Conservation (phyloP, 2,888 invertebrate species). For the Trissolcus brochymenae region DNA sequence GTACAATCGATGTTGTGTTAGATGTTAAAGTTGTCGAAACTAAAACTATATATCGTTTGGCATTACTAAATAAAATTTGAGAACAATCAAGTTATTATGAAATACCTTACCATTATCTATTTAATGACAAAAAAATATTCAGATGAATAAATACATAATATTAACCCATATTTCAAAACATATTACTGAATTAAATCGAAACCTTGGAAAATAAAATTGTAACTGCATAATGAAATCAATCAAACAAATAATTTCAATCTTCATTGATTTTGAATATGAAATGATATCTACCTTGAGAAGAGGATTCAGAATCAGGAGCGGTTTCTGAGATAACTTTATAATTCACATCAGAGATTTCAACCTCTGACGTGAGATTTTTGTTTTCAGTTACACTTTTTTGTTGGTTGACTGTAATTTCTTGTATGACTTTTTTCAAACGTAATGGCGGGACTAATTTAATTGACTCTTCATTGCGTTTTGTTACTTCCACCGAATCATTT, state of each 20-base stretch:
- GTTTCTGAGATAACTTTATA: slow-evolving; percentile 64
- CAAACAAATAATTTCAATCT: too few relatives aligned
- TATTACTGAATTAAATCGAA: too few relatives aligned
- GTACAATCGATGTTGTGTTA: slow-evolving; percentile 31
- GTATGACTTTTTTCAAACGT: slow-evolving; percentile 66
- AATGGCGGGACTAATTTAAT: slow-evolving; percentile 69
- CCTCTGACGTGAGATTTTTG: slow-evolving; percentile 34
- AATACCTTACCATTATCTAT: too few relatives aligned
- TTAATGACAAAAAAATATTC: too few relatives aligned
- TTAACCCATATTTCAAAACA: too few relatives aligned
- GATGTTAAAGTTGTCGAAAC: slow-evolving; percentile 43
- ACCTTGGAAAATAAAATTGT: too few relatives aligned
- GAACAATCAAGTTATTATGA: too few relatives aligned
- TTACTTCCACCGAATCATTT: background rate
- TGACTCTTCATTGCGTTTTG: slow-evolving; percentile 12
- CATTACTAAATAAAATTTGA: too few relatives aligned
- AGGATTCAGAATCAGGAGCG: slow-evolving; percentile 55
- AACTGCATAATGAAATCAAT: too few relatives aligned
- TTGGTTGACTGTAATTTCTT: slow-evolving; percentile 44
- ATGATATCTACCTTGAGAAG: slow-evolving; percentile 21
- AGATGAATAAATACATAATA: too few relatives aligned
- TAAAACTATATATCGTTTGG: slow-evolving; percentile 23
- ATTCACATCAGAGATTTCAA: slow-evolving; percentile 58
- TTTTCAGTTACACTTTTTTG: slow-evolving; percentile 23
- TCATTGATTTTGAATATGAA: too few relatives aligned